A percentile compares a stretch with the other conserved stretches of the same genome.
phyloP scores from a whole-genome alignment of 2,797 vertebrate species.

The Halcyon smyrnensis region DNA sequence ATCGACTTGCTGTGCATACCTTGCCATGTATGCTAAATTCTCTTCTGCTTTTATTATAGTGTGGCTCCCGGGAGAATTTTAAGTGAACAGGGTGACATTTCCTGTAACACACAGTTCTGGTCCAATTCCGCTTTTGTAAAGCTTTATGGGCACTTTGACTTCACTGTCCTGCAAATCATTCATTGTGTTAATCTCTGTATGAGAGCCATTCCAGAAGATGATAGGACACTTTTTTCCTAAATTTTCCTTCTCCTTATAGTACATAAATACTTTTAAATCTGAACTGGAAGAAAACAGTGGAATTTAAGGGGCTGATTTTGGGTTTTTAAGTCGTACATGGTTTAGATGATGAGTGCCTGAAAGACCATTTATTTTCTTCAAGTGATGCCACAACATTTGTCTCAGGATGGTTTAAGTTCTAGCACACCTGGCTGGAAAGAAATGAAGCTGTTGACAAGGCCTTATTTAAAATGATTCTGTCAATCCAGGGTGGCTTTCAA shows the following conservation, averaged over 20 bases:
- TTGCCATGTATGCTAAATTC: background rate
- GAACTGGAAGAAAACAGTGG: background rate
- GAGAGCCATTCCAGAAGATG: background rate
- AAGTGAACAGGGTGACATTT: conserved; percentile 42
- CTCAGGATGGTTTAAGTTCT: background rate
- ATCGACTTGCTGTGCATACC: background rate
- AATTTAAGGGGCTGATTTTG: background rate
- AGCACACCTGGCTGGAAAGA: background rate
- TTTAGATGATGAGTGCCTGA: background rate
- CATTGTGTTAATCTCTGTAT: background rate
- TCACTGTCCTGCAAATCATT: background rate
- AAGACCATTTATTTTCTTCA: background rate
- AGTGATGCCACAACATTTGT: background rate
- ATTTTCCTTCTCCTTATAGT: background rate
- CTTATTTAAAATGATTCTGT: background rate
- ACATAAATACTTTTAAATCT: background rate
- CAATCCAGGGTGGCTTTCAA: background rate
- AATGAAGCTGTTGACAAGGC: background rate
- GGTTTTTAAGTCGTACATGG: background rate
- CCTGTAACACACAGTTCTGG: background rate
- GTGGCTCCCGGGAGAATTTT: background rate
- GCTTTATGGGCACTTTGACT: conserved; percentile 53
- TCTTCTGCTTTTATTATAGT: background rate
- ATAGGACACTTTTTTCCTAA: background rate
- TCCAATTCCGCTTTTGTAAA: conserved; percentile 14